These are phyloP conservation scores for Drosophila parabipectinata DNA, from an alignment of 1,140 invertebrate species.

Conservation along the genomic window DNA sequence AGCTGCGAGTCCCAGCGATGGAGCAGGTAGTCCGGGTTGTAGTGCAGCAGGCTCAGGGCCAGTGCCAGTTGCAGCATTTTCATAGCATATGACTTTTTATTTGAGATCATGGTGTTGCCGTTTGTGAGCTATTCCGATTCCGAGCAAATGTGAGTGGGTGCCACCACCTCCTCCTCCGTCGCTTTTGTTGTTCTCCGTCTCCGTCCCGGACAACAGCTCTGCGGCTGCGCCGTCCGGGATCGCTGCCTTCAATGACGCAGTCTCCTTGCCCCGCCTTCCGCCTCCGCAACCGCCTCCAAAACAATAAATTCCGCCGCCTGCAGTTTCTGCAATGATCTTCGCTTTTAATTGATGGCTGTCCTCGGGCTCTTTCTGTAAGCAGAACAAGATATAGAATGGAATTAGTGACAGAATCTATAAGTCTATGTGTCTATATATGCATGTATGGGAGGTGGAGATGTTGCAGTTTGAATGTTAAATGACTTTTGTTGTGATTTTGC, in stretches of 20 bases:
- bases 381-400: conserved; percentile 47
- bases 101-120: conserved; percentile 86
- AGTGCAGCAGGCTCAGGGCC: conserved; percentile 89
- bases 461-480: conserved; percentile 31
- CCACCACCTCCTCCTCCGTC: conserved; percentile 12
- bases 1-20: conserved; percentile 82
- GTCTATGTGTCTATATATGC: not conserved
- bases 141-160: conserved; percentile 50
- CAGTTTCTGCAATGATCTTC: conserved; percentile 23
- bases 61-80: conserved; percentile 91
- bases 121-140: conserved; percentile 10
- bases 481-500: conserved; percentile 33
- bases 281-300: conserved; percentile 22
- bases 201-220: conserved; percentile 68
- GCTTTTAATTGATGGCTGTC: conserved; percentile 44
- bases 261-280: conserved; percentile 63
- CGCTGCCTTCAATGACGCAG: conserved; percentile 69
- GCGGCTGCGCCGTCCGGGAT: conserved; percentile 64
- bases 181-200: conserved; percentile 20
- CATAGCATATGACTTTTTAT: conserved; percentile 90
- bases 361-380: conserved; percentile 52
- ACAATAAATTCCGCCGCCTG: conserved; percentile 20
- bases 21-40: conserved; percentile 87
- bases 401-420: conserved; percentile 36
- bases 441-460: not conserved